These are phyloP conservation scores for Zapornia atra DNA, from an alignment of 2,113 vertebrate genomes.

Conservation along the genomic window DNA sequence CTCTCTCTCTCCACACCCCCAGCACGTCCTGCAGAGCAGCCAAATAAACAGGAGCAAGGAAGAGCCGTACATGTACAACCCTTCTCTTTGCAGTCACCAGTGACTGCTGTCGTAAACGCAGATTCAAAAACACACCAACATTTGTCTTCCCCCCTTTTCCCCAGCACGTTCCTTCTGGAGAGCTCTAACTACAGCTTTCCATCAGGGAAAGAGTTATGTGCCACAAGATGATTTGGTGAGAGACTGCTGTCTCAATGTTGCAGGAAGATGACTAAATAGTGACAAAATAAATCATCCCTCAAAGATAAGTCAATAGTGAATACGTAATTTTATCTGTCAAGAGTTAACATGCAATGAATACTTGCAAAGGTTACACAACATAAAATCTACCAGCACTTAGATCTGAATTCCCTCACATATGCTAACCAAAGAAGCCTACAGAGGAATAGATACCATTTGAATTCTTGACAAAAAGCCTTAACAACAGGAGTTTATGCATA, in stretches of 20 bases:
- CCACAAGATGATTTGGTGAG: not conserved
- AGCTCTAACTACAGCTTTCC: not conserved
- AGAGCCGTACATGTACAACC: not conserved
- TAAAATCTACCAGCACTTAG: slow-evolving; percentile 30
- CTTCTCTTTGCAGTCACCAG: not conserved
- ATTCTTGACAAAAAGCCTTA: not conserved
- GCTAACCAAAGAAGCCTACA: not conserved
- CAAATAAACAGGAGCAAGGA: not conserved
- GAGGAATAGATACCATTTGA: slow-evolving; percentile 3
- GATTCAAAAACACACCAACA: not conserved
- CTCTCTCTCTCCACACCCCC: not conserved
- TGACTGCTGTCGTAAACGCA: not conserved
- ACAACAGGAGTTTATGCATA: not conserved
- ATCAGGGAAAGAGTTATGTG: not conserved
- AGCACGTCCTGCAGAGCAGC: not conserved
- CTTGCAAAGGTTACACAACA: slow-evolving; percentile 22
- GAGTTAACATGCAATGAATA: slow-evolving; percentile 41
- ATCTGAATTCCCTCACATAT: not conserved
- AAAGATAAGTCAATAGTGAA: slow-evolving; percentile 43
- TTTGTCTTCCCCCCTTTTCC: not conserved
- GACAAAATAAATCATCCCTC: slow-evolving; percentile 41
- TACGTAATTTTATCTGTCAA: slow-evolving; percentile 52
- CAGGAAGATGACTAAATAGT: not conserved
- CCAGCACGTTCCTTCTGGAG: not conserved
- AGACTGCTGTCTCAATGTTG: not conserved